A percentile compares a stretch with the other conserved stretches of the same genome.
These are phyloP conservation scores for Lytechinus pictus DNA, from an alignment of 35 echinoderm and acorn worm genomes.

Conservation along the genomic window DNA sequence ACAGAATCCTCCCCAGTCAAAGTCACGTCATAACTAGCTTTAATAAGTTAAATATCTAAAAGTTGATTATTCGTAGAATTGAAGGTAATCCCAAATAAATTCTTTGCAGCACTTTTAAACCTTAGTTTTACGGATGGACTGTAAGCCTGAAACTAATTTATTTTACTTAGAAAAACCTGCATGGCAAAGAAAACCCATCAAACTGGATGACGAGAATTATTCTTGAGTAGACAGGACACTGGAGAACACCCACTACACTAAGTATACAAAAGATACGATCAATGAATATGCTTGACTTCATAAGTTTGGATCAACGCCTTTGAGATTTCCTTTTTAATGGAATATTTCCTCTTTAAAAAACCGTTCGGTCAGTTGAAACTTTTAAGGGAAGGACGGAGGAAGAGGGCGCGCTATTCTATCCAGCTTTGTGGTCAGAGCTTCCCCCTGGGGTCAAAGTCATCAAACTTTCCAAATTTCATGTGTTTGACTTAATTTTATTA, in stretches of 20 bases:
- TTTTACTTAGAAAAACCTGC: neutral
- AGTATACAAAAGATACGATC: neutral
- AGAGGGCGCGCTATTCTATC: neutral
- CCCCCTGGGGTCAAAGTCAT: neutral
- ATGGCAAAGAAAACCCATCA: neutral
- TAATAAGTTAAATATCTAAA: neutral
- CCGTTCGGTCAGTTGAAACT: neutral
- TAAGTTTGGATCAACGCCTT: neutral
- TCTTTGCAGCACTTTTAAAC: too few species aligned
- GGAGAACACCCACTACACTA: neutral
- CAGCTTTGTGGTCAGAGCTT: neutral
- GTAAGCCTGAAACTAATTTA: too few species aligned
- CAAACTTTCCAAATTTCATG: neutral
- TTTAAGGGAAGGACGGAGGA: neutral
- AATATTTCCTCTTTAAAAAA: neutral
- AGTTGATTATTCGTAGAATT: too few species aligned
- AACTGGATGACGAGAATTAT: neutral
- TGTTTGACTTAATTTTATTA: neutral
- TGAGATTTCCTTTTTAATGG: neutral
- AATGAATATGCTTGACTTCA: neutral
- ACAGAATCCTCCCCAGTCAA: neutral
- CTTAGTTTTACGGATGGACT: too few species aligned
- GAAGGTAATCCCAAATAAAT: too few species aligned
- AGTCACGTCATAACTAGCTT: neutral
- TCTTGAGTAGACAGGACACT: neutral